phyloP scores from a whole-genome alignment of 2,888 invertebrate genomes.

The Netelia melanura region DNA sequence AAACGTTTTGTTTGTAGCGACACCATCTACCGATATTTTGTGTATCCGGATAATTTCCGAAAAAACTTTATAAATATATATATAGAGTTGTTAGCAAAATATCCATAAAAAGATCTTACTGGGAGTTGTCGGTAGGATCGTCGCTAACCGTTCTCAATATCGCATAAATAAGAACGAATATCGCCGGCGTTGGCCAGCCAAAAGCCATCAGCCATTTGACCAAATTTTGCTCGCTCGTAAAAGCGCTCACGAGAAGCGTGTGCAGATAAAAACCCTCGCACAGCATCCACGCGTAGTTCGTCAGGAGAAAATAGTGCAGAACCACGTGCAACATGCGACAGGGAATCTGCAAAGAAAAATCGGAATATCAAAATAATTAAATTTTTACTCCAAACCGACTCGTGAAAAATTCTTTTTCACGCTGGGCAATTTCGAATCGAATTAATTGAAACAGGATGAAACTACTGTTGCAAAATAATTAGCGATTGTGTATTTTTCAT shows the following conservation, averaged over 20 bases:
- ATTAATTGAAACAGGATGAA: too few relatives aligned
- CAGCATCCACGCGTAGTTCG: conserved; percentile 98
- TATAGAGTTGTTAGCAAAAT: not conserved
- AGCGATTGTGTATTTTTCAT: too few relatives aligned
- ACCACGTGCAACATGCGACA: conserved; percentile 93
- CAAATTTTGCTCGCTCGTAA: conserved; percentile 94
- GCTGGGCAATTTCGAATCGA: too few relatives aligned
- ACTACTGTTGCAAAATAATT: too few relatives aligned
- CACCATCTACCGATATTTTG: too few relatives aligned
- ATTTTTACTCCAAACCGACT: not conserved
- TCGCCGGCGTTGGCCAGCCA: conserved; percentile 93
- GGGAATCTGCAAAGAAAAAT: conserved; percentile 87
- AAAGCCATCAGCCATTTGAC: conserved; percentile 92
- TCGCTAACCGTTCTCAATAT: conserved; percentile 87
- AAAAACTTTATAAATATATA: not conserved
- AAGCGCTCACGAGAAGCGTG: conserved; percentile 96
- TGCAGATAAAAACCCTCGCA: conserved; percentile 97
- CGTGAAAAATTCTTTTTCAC: not conserved
- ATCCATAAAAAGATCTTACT: conserved; percentile 85
- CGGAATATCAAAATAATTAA: conserved; percentile 19
- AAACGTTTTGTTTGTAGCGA: too few relatives aligned
- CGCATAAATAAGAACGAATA: conserved; percentile 89
- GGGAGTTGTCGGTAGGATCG: conserved; percentile 85
- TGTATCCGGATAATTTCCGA: too few relatives aligned
- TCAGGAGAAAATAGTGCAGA: conserved; percentile 94